A percentile compares a stretch with the other conserved stretches of the same genome.
Evolutionary conservation across 2,797 vertebrate genomes (phyloP).

Genomic region (Pyrrhura leucotis): DNA sequence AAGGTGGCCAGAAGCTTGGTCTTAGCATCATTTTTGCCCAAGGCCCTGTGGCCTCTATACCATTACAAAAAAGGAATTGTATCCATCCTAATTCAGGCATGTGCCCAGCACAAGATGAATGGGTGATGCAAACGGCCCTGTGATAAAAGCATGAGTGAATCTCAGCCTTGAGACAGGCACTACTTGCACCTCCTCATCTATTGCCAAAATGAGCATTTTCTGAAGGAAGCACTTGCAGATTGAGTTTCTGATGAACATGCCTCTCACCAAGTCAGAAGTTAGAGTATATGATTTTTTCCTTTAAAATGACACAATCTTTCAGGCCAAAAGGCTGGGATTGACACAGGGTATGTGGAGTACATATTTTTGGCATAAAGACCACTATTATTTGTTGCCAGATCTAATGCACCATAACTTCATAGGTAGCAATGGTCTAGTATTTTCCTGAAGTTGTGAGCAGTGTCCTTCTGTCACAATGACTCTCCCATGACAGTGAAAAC

Average conservation of each 20-base stretch:
- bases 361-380: neutral
- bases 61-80: neutral
- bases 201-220: neutral
- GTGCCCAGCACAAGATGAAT: neutral
- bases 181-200: neutral
- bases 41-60: neutral
- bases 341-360: neutral
- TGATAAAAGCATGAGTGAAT: neutral
- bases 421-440: neutral
- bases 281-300: neutral
- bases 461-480: neutral
- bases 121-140: neutral
- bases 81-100: neutral
- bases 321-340: neutral
- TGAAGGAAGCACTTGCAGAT: neutral
- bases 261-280: neutral
- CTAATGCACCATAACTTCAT: neutral
- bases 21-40: neutral
- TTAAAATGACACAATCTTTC: neutral
- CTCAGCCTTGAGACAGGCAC: neutral
- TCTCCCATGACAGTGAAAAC: neutral
- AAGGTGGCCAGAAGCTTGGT: neutral
- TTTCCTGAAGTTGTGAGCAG: neutral
- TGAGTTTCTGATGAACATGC: neutral
- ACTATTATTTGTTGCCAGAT: neutral